phyloP scores from a whole-genome alignment of 2,797 vertebrate genomes.

The Typhlichthys subterraneus region DNA sequence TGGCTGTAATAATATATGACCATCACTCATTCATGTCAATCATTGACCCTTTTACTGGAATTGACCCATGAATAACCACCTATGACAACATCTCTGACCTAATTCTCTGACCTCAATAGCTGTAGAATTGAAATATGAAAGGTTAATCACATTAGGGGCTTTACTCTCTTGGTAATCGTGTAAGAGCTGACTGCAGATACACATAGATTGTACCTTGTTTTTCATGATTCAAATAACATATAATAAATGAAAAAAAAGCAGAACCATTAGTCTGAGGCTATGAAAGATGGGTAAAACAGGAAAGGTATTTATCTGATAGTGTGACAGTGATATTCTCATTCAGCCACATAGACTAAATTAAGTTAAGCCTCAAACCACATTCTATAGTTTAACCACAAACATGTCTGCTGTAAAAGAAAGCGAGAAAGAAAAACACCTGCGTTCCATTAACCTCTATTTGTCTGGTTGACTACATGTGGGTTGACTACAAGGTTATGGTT shows the following conservation, averaged over 20 bases:
- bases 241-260: neutral
- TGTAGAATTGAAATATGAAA: conserved; percentile 22
- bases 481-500: too few relatives aligned
- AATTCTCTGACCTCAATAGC: conserved; percentile 23
- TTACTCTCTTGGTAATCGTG: conserved; percentile 3
- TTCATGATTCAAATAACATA: conserved; percentile 16
- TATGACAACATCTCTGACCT: conserved; percentile 36
- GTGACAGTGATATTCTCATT: neutral
- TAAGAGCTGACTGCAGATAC: conserved; percentile 5
- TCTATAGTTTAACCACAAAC: too few relatives aligned
- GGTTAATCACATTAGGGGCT: conserved; percentile 12
- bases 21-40: conserved; percentile 27
- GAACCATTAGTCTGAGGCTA: too few relatives aligned
- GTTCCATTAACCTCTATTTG: too few relatives aligned
- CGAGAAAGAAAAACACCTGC: too few relatives aligned
- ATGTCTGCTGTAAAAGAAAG: too few relatives aligned
- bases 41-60: conserved; percentile 28
- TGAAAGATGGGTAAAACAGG: neutral
- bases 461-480: too few relatives aligned
- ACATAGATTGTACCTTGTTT: neutral
- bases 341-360: neutral
- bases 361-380: too few relatives aligned
- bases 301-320: conserved; percentile 3
- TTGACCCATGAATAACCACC: conserved; percentile 23
- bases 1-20: conserved; percentile 11